Evolutionary conservation across 1,140 invertebrate genomes (phyloP).

Genomic region (Drosophila asahinai): DNA sequence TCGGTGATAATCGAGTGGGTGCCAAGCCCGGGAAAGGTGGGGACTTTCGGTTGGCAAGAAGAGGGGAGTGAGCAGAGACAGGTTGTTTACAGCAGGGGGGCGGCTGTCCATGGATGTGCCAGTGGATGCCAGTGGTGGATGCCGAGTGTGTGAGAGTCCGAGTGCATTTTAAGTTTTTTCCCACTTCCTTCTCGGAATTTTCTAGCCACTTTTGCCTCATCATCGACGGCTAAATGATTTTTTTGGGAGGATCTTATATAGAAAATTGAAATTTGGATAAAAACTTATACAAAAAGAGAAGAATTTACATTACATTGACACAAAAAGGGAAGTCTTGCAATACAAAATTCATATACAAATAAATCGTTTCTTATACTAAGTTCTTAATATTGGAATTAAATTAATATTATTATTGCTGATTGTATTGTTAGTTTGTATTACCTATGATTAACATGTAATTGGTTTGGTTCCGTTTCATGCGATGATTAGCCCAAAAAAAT

Average conservation of each 20-base stretch:
- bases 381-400: too few species aligned
- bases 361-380: too few species aligned
- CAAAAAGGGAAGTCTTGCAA: too few species aligned
- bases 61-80: slow-evolving; percentile 16
- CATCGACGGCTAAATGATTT: slow-evolving; percentile 13
- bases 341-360: too few species aligned
- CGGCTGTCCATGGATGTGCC: slow-evolving; percentile 12
- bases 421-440: too few species aligned
- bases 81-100: slow-evolving; percentile 63
- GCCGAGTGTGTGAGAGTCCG: slow-evolving; percentile 59
- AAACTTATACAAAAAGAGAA: too few species aligned
- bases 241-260: background rate
- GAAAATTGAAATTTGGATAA: too few species aligned
- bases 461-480: background rate
- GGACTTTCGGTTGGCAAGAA: background rate
- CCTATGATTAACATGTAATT: background rate
- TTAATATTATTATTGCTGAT: too few species aligned
- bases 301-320: too few species aligned
- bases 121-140: slow-evolving; percentile 21
- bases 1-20: slow-evolving; percentile 83
- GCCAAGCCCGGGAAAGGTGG: slow-evolving; percentile 51
- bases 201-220: slow-evolving; percentile 27
- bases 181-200: slow-evolving; percentile 45
- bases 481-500: background rate
- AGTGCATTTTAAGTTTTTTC: slow-evolving; percentile 21